A percentile compares a stretch with the other conserved stretches of the same genome.
These are phyloP conservation scores for Papilio elwesi DNA, from an alignment of 2,888 invertebrate genomes.

Conservation along the genomic window DNA sequence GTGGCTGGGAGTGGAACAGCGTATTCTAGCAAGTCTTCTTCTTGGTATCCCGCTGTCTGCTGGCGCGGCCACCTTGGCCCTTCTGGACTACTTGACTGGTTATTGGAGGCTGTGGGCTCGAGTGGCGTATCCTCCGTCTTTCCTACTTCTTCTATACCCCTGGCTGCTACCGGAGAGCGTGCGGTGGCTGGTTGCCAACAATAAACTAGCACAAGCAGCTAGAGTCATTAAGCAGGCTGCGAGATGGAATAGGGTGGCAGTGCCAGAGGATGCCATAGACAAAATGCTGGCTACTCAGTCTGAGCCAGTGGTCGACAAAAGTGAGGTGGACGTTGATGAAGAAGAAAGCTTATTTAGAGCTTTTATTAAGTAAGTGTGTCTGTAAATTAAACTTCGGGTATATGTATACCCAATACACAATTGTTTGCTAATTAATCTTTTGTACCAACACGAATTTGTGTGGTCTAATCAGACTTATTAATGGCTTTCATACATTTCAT, in stretches of 20 bases:
- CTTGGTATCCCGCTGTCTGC: slow-evolving; percentile 88
- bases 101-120: slow-evolving; percentile 89
- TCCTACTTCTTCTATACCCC: slow-evolving; percentile 87
- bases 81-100: slow-evolving; percentile 87
- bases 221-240: slow-evolving; percentile 85
- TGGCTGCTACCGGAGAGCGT: slow-evolving; percentile 90
- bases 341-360: slow-evolving; percentile 69
- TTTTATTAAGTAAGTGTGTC: slow-evolving; percentile 65
- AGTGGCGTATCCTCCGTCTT: slow-evolving; percentile 87
- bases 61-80: slow-evolving; percentile 87
- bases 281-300: slow-evolving; percentile 63
- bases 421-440: too few species aligned
- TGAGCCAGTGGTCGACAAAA: slow-evolving; percentile 57
- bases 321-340: slow-evolving; percentile 51
- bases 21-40: slow-evolving; percentile 89
- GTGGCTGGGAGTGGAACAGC: slow-evolving; percentile 88
- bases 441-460: too few species aligned
- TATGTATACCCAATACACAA: not conserved
- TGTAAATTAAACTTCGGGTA: not conserved
- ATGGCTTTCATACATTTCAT: too few species aligned
- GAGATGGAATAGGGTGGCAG: slow-evolving; percentile 80
- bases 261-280: slow-evolving; percentile 77
- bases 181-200: slow-evolving; percentile 89
- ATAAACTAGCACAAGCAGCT: slow-evolving; percentile 85
- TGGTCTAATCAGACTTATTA: too few species aligned